Evolutionary conservation across 1,140 invertebrate species (phyloP).

Genomic region (Heliothis subflexa): DNA sequence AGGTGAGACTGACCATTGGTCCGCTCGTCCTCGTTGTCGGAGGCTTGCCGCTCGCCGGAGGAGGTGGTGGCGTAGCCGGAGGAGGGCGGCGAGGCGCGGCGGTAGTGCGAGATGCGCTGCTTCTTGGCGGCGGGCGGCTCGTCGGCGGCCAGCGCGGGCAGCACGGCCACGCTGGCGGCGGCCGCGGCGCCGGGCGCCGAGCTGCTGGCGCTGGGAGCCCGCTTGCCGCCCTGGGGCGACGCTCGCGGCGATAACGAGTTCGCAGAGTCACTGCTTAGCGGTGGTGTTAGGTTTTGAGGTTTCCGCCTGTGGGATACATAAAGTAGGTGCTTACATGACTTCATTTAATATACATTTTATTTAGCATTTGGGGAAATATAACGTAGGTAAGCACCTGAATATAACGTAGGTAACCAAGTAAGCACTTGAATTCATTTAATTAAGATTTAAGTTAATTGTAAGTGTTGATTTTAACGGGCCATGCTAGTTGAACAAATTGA

Average conservation of each 20-base stretch:
- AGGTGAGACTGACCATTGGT: slow-evolving; percentile 73
- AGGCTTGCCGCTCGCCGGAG: slow-evolving; percentile 82
- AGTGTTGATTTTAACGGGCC: no score
- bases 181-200: slow-evolving; percentile 22
- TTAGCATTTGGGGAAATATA: no score
- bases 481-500: no score
- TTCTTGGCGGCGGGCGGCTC: slow-evolving; percentile 89
- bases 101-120: slow-evolving; percentile 93
- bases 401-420: no score
- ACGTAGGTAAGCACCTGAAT: no score
- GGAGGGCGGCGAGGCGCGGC: slow-evolving; percentile 85
- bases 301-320: slow-evolving; percentile 89
- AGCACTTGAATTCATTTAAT: no score
- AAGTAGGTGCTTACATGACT: not conserved
- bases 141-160: slow-evolving; percentile 58
- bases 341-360: no score
- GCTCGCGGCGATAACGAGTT: slow-evolving; percentile 83
- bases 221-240: slow-evolving; percentile 86
- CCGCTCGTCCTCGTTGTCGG: slow-evolving; percentile 83
- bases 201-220: slow-evolving; percentile 32
- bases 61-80: slow-evolving; percentile 83
- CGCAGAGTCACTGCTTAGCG: slow-evolving; percentile 92
- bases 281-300: slow-evolving; percentile 95
- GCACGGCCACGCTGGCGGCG: slow-evolving; percentile 1
- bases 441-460: no score